Conservation (phyloP, 2,113 vertebrate genomes). For the Trematomus loennbergii region DNA sequence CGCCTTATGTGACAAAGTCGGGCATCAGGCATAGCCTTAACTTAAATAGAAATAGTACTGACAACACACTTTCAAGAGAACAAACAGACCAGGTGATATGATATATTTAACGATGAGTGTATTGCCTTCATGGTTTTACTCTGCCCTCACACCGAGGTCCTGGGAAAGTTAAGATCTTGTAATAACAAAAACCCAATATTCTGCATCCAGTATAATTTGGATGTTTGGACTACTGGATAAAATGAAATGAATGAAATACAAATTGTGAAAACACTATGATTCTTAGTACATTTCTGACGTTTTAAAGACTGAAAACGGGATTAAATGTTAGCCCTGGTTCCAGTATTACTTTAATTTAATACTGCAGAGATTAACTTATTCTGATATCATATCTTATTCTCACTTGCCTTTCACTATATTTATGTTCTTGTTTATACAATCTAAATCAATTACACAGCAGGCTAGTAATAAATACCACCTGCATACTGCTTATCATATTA, state of each 20-base stretch:
- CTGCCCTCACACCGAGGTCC: neutral
- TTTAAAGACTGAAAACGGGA: neutral
- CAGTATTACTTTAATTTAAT: neutral
- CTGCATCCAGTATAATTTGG: neutral
- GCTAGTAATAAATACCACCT: neutral
- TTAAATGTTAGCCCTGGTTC: too few species aligned
- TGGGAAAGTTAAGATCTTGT: neutral
- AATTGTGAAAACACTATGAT: neutral
- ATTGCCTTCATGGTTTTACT: neutral
- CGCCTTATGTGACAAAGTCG: conserved; percentile 33
- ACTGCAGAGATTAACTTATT: neutral
- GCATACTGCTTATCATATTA: neutral
- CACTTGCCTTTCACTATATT: neutral
- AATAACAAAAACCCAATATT: neutral
- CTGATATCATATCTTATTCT: neutral
- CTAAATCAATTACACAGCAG: neutral
- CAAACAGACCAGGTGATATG: conserved; percentile 18
- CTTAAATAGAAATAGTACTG: conserved; percentile 66
- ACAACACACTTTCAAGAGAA: conserved; percentile 41
- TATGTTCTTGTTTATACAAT: neutral
- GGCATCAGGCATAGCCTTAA: conserved; percentile 33
- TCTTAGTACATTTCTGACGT: neutral
- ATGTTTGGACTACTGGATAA: neutral
- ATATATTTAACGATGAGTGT: neutral
- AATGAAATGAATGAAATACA: neutral